phyloP scores from a whole-genome alignment of 2,888 invertebrate genomes.

The Tigriopus californicus region DNA sequence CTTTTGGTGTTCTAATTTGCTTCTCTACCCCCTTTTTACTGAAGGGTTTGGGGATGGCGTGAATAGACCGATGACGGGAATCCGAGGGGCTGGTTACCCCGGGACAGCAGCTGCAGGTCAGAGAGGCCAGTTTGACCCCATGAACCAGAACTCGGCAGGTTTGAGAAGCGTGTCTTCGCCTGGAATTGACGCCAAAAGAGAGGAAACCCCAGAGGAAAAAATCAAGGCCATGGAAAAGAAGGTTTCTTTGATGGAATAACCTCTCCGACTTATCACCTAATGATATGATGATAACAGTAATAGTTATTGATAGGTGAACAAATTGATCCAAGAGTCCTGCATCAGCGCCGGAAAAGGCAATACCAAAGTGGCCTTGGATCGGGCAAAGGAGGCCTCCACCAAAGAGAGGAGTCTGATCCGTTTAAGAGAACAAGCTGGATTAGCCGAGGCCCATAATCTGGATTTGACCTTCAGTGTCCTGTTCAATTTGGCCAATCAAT shows the following conservation, averaged over 20 bases:
- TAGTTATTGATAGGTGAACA: constrained; percentile 60
- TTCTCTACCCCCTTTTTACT: too few species aligned
- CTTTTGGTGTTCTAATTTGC: too few species aligned
- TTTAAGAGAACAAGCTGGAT: constrained; percentile 73
- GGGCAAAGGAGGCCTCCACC: constrained; percentile 89
- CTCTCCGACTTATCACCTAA: too few species aligned
- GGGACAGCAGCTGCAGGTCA: constrained; percentile 39
- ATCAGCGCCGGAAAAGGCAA: constrained; percentile 44
- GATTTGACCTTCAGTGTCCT: constrained; percentile 89
- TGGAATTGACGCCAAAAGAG: constrained; percentile 46
- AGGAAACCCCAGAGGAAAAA: constrained; percentile 75
- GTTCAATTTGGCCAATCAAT: constrained; percentile 88
- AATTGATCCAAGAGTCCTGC: constrained; percentile 75
- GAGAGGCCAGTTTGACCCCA: constrained; percentile 45
- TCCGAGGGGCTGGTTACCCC: constrained; percentile 81
- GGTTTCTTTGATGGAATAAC: too few species aligned
- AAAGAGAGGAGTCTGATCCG: constrained; percentile 73
- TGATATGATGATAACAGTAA: too few species aligned
- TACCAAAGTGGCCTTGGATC: constrained; percentile 48
- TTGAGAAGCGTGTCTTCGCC: constrained; percentile 32
- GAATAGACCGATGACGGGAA: constrained; percentile 80
- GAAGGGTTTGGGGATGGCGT: constrained; percentile 17
- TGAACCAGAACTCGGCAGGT: constrained; percentile 40
- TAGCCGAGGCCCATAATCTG: constrained; percentile 76
- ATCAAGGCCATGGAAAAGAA: constrained; percentile 60